Evolutionary conservation across 2,888 invertebrate genomes (phyloP), one percentile per base, ranked within the genome.

Genomic region (Sturmia bella): DNA sequence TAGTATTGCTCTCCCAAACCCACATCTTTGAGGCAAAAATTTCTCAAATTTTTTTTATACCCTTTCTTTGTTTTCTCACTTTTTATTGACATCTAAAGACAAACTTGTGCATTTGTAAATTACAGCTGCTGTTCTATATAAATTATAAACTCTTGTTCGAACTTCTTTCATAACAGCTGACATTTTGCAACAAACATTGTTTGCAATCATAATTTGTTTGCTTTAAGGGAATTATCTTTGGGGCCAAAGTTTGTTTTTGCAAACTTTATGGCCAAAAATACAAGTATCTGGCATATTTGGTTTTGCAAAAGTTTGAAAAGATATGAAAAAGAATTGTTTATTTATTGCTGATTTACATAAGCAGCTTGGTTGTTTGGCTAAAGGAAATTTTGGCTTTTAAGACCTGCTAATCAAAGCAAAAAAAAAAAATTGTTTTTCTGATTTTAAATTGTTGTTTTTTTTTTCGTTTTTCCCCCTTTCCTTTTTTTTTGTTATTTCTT

Each of bases 181-280:
- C 56, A 64, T 74, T 70, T 64, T 37, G 37, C 5, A 15, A n/a
- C 9, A 50, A 41, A 41, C 24, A 39, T 43, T 37, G 3, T 27
- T 61, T 24, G 3, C 17, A 72, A 61, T 50, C 50, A 50, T 61
- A 61, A 72, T 52, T 72, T 63, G 27, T 63, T 72, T 43, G 52
- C 32, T 72, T 63, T 17, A 11, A 15, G 43, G 61, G 61, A 43
- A 72, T 63, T 43, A 15, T 12, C 0, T 61, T 48, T 52, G 41
- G 32, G 11, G n/a, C 12, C 13, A 41, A 61, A 63, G 19, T 37
- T 72, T 27, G 19, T 37, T 72, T 27, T 12, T 32, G 11, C 41
- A 52, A 17, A 15, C 27, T 52, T 32, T 6, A 5, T 27, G 57
- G 37, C 19, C 19, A 43, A 52, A 70, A 9, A 19, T 61, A 17